Evolutionary conservation across 2,888 invertebrate genomes (phyloP).

Genomic region (Caenorhabditis panamensis): DNA sequence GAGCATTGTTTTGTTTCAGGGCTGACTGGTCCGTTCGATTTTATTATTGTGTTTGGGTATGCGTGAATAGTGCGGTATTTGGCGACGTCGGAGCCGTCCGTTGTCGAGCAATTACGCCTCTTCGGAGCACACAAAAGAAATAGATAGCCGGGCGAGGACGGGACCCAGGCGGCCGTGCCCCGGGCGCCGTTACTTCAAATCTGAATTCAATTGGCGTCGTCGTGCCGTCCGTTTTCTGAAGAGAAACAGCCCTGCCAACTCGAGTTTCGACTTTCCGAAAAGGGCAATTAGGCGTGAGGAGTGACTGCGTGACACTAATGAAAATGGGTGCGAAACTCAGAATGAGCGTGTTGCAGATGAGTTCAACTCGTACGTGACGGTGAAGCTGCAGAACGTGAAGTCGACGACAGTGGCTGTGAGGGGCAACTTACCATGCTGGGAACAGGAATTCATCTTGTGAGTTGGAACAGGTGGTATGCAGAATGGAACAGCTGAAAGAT

Average conservation of each 20-base stretch:
- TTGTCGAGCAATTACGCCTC: constrained; percentile 13
- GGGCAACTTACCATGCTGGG: constrained; percentile 96
- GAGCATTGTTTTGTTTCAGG: not conserved
- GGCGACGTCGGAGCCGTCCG: constrained; percentile 4
- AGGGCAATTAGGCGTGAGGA: constrained; percentile 8
- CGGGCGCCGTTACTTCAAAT: not conserved
- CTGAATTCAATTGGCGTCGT: constrained; percentile 9
- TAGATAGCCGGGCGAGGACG: constrained; percentile 10
- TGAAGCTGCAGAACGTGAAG: constrained; percentile 98
- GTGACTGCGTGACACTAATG: constrained; percentile 18
- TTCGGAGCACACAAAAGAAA: constrained; percentile 18
- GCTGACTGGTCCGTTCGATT: not conserved
- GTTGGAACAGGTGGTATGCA: constrained; percentile 82
- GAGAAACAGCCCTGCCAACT: not conserved
- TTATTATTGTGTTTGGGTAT: constrained; percentile 14
- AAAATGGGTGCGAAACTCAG: constrained; percentile 10
- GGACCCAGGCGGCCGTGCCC: not conserved
- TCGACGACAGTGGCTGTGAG: constrained; percentile 97
- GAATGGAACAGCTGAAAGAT: constrained; percentile 15
- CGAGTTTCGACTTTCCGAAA: not conserved
- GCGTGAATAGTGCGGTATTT: constrained; percentile 12
- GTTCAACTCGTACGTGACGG: constrained; percentile 95
- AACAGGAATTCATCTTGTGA: constrained; percentile 99
- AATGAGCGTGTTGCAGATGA: too few relatives aligned
- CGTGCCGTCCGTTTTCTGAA: not conserved